Evolutionary conservation across 64 coral and sea anemone genomes (phyloP), one percentile per base, ranked within the genome.

Genomic region (Porites lutea): DNA sequence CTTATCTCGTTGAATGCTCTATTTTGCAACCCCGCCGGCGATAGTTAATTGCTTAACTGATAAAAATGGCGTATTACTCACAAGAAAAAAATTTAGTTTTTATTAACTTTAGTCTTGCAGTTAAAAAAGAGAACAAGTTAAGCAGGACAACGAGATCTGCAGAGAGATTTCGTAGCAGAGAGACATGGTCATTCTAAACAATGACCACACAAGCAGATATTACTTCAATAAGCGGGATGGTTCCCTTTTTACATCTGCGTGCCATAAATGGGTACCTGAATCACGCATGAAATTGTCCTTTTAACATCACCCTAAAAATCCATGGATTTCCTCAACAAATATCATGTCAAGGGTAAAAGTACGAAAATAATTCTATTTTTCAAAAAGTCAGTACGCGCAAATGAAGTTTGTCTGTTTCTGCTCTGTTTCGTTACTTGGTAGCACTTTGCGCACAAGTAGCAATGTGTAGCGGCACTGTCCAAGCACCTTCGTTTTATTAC

Each of bases 381-480:
- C 19, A 8, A 10, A 84, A 57, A 67, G 20, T 69, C 48, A 68
- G 11, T 53, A 18, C 13, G 11, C 21, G 13, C 11, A 8, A 9
- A 11, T 12, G 52, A 47, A 18, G 13, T 45, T 2, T 8, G 57
- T 82, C 37, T 18, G 19, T 68, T 8, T 69, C 11, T 23, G 48
- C 59, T 67, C 15, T 67, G 16, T 52, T 61, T 23, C 4, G 3
- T 84, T 84, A 84, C 81, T 84, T 84, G 81, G 81, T 84, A 67
- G 45, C 64, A 65, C 2, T 65, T 84, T 68, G 48, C 12, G 6
- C 18, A 45, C 81, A 22, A 84, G 16, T 13, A 84, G 81, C 19
- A 68, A 84, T 84, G 81, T 11, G 63, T 37, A 37, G 27, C 63
- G 9, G 12, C 18, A 18, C 15, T 48, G 52, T 1, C 9, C 14